A percentile compares a stretch with the other conserved stretches of the same genome.
Evolutionary conservation across 2,113 vertebrate genomes (phyloP).

Genomic region (Clarias gariepinus): DNA sequence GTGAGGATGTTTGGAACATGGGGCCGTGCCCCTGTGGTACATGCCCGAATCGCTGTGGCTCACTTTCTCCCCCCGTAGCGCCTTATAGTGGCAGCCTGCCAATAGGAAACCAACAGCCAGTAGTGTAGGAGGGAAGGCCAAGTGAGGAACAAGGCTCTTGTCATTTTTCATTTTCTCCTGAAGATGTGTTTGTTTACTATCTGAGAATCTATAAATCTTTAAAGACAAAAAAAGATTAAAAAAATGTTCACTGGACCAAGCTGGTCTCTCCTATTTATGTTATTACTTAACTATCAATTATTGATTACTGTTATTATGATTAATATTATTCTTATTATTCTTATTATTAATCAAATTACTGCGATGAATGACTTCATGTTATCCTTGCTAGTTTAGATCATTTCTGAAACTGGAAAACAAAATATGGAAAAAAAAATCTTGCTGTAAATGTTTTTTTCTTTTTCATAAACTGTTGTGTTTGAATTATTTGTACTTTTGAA

Average conservation of each 20-base stretch:
- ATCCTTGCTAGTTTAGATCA: conserved; percentile 99
- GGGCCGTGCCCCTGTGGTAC: conserved; percentile 72
- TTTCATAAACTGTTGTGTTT: conserved; percentile 97
- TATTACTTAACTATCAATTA: conserved; percentile 80
- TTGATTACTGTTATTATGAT: conserved; percentile 81
- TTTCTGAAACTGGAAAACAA: conserved; percentile 92
- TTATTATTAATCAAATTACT: conserved; percentile 88
- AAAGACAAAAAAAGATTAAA: conserved; percentile 83
- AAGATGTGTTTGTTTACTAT: conserved; percentile 95
- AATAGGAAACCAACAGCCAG: conserved; percentile 83
- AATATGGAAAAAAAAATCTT: conserved; percentile 77
- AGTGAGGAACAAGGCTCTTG: conserved; percentile 83
- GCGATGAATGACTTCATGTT: conserved; percentile 99
- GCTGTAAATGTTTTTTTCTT: conserved; percentile 86
- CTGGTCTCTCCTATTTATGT: conserved; percentile 95
- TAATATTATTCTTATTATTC: conserved; percentile 82
- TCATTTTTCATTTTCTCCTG: conserved; percentile 87
- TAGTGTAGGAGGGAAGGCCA: conserved; percentile 95
- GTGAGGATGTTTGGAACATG: conserved; percentile 70
- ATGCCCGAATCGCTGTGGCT: conserved; percentile 72
- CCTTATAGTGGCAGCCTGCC: conserved; percentile 85
- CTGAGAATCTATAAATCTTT: conserved; percentile 91
- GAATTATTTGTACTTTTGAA: conserved; percentile 99
- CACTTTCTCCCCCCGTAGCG: conserved; percentile 81
- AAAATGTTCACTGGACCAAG: conserved; percentile 89